These are phyloP conservation scores for Oreochromis niloticus DNA, from an alignment of 2,113 vertebrate genomes.

Conservation along the genomic window DNA sequence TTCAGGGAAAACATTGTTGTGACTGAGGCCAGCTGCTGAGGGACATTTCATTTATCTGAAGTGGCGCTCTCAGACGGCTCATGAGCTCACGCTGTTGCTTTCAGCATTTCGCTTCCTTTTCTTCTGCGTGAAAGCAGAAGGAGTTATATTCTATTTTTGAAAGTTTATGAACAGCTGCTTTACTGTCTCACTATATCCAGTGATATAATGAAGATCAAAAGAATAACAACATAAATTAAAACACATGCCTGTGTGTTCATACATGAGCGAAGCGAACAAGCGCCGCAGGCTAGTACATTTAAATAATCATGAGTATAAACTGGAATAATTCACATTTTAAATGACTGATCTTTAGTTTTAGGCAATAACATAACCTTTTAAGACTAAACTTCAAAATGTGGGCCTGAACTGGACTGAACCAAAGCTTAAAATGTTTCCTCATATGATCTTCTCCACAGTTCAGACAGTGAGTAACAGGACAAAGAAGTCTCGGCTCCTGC, in stretches of 20 bases:
- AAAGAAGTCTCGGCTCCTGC: background rate
- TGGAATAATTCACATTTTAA: background rate
- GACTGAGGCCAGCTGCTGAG: background rate
- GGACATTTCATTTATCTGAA: background rate
- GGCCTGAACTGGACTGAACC: background rate
- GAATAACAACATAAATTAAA: background rate
- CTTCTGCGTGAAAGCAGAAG: background rate
- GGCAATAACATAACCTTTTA: background rate
- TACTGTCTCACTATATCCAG: background rate
- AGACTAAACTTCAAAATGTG: background rate
- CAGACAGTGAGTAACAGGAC: constrained; percentile 14
- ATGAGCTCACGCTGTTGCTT: background rate
- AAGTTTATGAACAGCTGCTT: background rate
- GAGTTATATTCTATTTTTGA: background rate
- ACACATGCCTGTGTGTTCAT: background rate
- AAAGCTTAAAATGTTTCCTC: background rate
- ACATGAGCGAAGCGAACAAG: background rate
- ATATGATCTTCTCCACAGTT: background rate
- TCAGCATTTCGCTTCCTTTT: background rate
- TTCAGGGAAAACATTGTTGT: background rate
- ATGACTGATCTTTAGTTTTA: background rate
- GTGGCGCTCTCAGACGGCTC: background rate
- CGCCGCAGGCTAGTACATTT: background rate
- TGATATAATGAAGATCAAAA: background rate
- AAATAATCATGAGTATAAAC: background rate